A percentile compares a stretch with the other conserved stretches of the same genome.
Evolutionary conservation across 2,113 vertebrate genomes (phyloP).

Genomic region (Oncorhynchus mykiss): DNA sequence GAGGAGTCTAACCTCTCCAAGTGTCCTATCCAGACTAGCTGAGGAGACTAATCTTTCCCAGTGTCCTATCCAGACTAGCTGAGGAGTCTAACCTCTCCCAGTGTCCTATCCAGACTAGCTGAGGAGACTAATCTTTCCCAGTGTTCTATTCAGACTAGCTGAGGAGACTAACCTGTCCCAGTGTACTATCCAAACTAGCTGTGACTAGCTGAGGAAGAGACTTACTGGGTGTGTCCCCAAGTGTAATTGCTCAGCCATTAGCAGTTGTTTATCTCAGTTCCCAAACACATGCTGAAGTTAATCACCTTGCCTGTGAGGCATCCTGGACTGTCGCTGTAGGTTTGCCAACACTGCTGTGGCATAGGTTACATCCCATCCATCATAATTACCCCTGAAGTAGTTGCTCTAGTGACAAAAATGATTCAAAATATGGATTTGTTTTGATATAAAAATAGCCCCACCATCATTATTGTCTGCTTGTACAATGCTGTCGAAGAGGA

Average conservation of each 20-base stretch:
- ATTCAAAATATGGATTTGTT: constrained; percentile 17
- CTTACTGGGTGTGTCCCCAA: constrained; percentile 3
- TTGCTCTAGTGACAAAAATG: not conserved
- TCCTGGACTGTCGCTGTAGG: constrained; percentile 4
- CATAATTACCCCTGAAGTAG: not conserved
- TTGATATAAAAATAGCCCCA: constrained; percentile 4
- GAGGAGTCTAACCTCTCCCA: no score
- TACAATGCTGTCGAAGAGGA: constrained; percentile 33
- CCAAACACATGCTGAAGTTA: constrained; percentile 49
- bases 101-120: no score
- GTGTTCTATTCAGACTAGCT: no score
- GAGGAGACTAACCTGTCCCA: not conserved
- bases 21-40: no score
- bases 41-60: no score
- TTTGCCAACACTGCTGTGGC: constrained; percentile 25
- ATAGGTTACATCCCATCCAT: constrained; percentile 1
- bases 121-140: no score
- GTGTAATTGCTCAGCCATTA: constrained; percentile 26
- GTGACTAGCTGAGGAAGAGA: not conserved
- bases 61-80: no score
- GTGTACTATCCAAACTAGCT: not conserved
- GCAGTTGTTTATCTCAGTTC: constrained; percentile 39
- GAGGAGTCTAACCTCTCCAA: no score
- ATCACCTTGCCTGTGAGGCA: constrained; percentile 33
- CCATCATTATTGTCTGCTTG: constrained; percentile 10